Percentiles rank a stretch among this genome's conserved stretches.
phyloP scores from a whole-genome alignment of 30 jellyfish, hydroid and myxozoan genomes.

The Aurelia sp. region DNA sequence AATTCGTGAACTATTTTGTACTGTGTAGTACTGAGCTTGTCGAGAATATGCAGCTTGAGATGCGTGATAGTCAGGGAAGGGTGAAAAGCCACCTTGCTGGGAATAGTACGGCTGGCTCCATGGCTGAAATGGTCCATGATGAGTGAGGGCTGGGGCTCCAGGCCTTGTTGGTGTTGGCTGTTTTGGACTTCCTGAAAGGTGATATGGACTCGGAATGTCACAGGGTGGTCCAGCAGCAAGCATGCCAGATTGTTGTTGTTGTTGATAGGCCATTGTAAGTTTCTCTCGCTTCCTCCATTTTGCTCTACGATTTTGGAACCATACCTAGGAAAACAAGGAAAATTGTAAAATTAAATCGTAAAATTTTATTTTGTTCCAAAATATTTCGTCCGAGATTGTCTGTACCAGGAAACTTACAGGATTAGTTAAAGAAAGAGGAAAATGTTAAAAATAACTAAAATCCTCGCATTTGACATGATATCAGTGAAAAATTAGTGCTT shows the following conservation, averaged over 20 bases:
- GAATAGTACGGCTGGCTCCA: constrained; percentile 94
- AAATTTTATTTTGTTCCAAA: no score
- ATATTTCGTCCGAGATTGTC: no score
- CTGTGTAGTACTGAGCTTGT: constrained; percentile 48
- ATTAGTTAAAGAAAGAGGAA: no score
- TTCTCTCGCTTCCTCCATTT: constrained; percentile 98
- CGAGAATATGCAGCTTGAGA: constrained; percentile 69
- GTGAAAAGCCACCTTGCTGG: constrained; percentile 82
- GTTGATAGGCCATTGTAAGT: constrained; percentile 80
- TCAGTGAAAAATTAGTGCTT: no score
- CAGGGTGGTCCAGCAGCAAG: constrained; percentile 62
- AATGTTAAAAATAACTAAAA: no score
- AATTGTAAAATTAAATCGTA: background rate
- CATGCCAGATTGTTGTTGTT: constrained; percentile 54
- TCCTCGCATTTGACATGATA: no score
- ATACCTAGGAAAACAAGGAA: constrained; percentile 70
- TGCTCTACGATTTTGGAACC: constrained; percentile 99
- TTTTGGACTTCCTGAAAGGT: constrained; percentile 89
- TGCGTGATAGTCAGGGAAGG: constrained; percentile 89
- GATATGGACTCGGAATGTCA: constrained; percentile 86
- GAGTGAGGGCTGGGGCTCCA: constrained; percentile 85
- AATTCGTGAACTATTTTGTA: constrained; percentile 66
- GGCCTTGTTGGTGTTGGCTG: constrained; percentile 83
- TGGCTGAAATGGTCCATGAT: constrained; percentile 94
- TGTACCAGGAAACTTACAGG: no score